Conservation (phyloP, 1,140 invertebrate genomes). For the Drosophila bifasciata region DNA sequence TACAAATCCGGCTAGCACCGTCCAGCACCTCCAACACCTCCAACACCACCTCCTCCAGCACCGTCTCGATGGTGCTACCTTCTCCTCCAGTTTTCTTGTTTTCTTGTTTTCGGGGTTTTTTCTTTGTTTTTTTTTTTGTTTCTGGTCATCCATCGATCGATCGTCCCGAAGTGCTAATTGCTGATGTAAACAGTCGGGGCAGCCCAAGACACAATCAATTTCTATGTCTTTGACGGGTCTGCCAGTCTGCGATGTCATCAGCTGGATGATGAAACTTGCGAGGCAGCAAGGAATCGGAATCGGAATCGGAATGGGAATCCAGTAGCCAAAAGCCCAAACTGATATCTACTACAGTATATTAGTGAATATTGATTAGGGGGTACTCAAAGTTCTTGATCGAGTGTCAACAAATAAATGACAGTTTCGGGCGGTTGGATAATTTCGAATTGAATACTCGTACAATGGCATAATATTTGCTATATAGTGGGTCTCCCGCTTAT, state of each 20-base stretch:
- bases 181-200: conserved; percentile 36
- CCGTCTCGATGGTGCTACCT: conserved; percentile 13
- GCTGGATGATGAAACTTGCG: conserved; percentile 9
- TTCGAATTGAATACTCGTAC: too few relatives aligned
- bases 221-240: conserved; percentile 34
- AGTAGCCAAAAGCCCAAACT: background rate
- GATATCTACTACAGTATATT: background rate
- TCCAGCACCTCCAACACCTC: background rate
- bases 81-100: conserved; percentile 18
- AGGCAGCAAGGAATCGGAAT: background rate
- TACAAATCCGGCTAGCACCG: conserved; percentile 72
- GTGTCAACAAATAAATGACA: too few relatives aligned
- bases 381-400: too few relatives aligned
- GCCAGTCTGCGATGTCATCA: conserved; percentile 13
- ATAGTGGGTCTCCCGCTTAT: too few relatives aligned
- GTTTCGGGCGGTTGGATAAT: too few relatives aligned
- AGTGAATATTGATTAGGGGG: too few relatives aligned
- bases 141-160: background rate
- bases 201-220: conserved; percentile 45
- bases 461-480: too few relatives aligned
- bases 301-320: too few relatives aligned
- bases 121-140: conserved; percentile 11
- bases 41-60: too few relatives aligned
- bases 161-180: conserved; percentile 59
- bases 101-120: conserved; percentile 4